These are phyloP conservation scores for Amblyraja radiata DNA, from an alignment of 2,797 vertebrate genomes.

Conservation along the genomic window DNA sequence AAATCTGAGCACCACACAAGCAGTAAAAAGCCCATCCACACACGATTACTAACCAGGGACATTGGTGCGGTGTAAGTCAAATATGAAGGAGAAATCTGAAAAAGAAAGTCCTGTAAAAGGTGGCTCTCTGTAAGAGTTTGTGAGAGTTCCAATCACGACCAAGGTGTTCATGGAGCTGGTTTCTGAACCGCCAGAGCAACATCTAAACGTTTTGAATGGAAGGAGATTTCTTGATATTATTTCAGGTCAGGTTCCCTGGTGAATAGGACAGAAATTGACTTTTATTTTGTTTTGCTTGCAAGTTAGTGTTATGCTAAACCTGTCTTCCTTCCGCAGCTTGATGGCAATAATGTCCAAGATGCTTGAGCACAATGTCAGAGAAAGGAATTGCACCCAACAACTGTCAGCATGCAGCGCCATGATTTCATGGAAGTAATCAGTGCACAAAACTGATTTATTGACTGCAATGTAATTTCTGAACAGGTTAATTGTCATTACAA, in stretches of 20 bases:
- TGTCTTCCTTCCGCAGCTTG: too few species aligned
- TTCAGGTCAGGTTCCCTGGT: not conserved
- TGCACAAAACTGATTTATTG: too few species aligned
- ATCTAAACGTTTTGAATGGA: not conserved
- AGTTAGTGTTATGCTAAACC: too few species aligned
- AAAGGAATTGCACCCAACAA: too few species aligned
- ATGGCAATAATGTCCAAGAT: too few species aligned
- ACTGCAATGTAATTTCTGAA: too few species aligned
- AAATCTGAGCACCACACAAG: not conserved
- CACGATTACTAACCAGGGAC: not conserved
- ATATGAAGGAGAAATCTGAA: not conserved
- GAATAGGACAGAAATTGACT: too few species aligned
- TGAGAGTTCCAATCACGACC: not conserved
- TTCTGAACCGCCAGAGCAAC: not conserved
- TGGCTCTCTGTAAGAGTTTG: not conserved
- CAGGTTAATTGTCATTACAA: too few species aligned
- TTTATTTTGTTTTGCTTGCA: too few species aligned
- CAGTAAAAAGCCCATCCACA: not conserved
- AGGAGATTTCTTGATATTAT: not conserved
- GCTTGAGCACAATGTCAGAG: too few species aligned
- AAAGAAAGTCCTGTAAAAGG: not conserved
- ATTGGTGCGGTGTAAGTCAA: not conserved
- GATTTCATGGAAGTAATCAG: too few species aligned
- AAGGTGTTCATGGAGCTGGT: not conserved
- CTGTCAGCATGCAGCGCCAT: too few species aligned